Conservation (phyloP, 2,113 vertebrate genomes). For the Pagrus major region DNA sequence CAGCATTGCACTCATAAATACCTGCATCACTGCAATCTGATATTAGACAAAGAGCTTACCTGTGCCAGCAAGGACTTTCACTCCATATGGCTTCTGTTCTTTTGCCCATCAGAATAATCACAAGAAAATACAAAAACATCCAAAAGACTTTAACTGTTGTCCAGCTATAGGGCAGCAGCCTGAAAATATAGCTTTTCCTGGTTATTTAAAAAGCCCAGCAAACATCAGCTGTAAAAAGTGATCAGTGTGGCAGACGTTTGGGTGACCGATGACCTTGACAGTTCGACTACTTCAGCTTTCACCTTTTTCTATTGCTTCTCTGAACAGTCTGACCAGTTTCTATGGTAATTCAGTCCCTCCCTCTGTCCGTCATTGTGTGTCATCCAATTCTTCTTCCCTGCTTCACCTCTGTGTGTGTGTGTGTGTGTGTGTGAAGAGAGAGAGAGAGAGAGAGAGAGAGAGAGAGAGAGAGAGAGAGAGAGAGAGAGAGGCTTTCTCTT, state of each 20-base stretch:
- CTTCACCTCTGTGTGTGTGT: conserved; percentile 50
- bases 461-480: no score
- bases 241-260: not conserved
- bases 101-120: conserved; percentile 18
- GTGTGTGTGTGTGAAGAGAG: conserved; percentile 11
- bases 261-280: conserved; percentile 41
- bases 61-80: conserved; percentile 19
- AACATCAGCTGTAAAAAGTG: not conserved
- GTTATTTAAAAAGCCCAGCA: not conserved
- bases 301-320: conserved; percentile 56
- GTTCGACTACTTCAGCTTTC: conserved; percentile 47
- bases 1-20: conserved; percentile 71
- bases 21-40: conserved; percentile 67
- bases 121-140: conserved; percentile 9
- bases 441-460: not conserved
- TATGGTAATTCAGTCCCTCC: conserved; percentile 73
- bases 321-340: conserved; percentile 62
- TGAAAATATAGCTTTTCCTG: conserved; percentile 1
- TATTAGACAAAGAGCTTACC: conserved; percentile 67
- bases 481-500: not conserved
- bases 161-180: not conserved
- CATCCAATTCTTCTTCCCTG: conserved; percentile 66
- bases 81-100: conserved; percentile 49
- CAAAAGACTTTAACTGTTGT: not conserved
- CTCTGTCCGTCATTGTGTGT: conserved; percentile 63